Evolutionary conservation across 1,140 invertebrate genomes (phyloP).

Genomic region (Matsumurasca onukii): DNA sequence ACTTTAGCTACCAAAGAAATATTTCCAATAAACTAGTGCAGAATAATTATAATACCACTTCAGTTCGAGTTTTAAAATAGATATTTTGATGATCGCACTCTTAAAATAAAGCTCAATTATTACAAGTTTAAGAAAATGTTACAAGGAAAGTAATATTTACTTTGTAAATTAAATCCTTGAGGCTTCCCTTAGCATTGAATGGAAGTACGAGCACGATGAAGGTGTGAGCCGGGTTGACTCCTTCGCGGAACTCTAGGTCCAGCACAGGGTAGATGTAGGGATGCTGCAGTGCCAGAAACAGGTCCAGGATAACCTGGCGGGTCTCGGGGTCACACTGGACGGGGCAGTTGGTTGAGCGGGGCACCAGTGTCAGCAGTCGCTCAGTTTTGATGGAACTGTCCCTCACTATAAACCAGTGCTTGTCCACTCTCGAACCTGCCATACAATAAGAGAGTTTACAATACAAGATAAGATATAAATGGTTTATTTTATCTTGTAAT

Average conservation of each 20-base stretch:
- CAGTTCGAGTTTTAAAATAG: no score
- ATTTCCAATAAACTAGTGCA: no score
- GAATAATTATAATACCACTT: no score
- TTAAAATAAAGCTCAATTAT: no score
- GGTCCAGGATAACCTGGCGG: slow-evolving; percentile 68
- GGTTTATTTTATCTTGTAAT: no score
- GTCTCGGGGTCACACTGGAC: slow-evolving; percentile 53
- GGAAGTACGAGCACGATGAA: slow-evolving; percentile 75
- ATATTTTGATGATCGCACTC: no score
- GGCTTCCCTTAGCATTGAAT: slow-evolving; percentile 77
- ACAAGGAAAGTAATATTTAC: no score
- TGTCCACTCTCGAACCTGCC: slow-evolving; percentile 73
- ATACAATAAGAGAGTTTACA: no score
- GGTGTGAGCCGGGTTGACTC: slow-evolving; percentile 48
- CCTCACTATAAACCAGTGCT: slow-evolving; percentile 86
- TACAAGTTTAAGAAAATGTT: no score
- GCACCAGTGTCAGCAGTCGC: slow-evolving; percentile 76
- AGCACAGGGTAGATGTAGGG: slow-evolving; percentile 89
- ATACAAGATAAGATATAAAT: slow-evolving; percentile 26
- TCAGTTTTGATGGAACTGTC: slow-evolving; percentile 80
- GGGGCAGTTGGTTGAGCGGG: slow-evolving; percentile 59
- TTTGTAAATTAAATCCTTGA: slow-evolving; percentile 88
- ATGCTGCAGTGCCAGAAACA: slow-evolving; percentile 84
- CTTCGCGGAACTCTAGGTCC: slow-evolving; percentile 67
- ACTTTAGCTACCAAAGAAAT: no score